These are phyloP conservation scores for Quiscalus mexicanus DNA, from an alignment of 2,113 vertebrate species.

Conservation along the genomic window DNA sequence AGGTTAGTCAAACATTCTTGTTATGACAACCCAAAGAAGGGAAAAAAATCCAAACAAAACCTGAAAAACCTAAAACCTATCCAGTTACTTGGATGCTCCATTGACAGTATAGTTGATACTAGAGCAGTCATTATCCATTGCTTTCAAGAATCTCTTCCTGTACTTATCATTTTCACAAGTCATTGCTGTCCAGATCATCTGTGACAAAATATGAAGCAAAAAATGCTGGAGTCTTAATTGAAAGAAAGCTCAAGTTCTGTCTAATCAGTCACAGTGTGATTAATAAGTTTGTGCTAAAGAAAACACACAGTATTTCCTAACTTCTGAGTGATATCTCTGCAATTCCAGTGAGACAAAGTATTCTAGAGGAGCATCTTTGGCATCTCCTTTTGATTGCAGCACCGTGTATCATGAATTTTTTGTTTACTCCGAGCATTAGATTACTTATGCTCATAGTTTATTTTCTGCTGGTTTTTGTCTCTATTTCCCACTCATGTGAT, in stretches of 20 bases:
- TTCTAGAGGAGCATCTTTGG: background rate
- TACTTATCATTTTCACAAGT: background rate
- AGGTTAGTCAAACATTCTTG: background rate
- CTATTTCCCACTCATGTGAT: background rate
- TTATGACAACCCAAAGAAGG: background rate
- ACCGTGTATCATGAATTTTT: background rate
- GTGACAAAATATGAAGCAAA: background rate
- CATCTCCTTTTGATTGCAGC: background rate
- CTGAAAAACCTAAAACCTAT: background rate
- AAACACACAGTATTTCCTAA: background rate
- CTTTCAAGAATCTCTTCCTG: background rate
- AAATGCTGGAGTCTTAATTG: background rate
- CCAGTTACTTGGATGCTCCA: background rate
- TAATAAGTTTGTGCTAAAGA: background rate
- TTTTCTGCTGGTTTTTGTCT: background rate
- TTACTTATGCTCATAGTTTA: background rate
- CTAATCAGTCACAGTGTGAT: background rate
- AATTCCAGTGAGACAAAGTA: background rate
- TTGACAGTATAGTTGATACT: background rate
- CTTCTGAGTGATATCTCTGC: fast-evolving
- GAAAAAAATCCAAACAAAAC: background rate
- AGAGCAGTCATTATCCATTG: background rate
- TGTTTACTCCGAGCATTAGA: background rate
- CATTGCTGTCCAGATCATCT: background rate
- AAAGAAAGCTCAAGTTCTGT: background rate